A percentile compares a stretch with the other conserved stretches of the same genome.
phyloP scores from a whole-genome alignment of 1,140 invertebrate genomes.

The Bicyclus anynana region DNA sequence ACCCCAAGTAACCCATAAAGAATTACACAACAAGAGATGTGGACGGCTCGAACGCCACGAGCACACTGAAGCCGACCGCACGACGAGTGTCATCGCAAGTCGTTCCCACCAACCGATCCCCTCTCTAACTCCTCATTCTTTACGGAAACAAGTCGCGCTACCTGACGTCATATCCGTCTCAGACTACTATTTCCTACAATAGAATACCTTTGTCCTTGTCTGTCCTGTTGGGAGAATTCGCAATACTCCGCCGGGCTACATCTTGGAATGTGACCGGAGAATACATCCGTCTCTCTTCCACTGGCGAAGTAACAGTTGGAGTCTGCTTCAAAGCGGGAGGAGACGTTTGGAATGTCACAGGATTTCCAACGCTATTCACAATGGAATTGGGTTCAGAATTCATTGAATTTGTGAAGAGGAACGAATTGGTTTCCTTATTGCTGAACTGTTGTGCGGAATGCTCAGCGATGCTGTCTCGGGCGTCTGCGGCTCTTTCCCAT shows the following conservation, averaged over 20 bases:
- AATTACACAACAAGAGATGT: too few relatives aligned
- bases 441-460: slow-evolving; percentile 51
- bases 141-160: too few relatives aligned
- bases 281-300: slow-evolving; percentile 83
- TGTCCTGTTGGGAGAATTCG: slow-evolving; percentile 81
- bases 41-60: too few relatives aligned
- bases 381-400: slow-evolving; percentile 43
- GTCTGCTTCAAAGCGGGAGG: slow-evolving; percentile 37
- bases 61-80: too few relatives aligned
- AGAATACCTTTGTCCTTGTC: slow-evolving; percentile 56
- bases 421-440: slow-evolving; percentile 60
- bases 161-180: too few relatives aligned
- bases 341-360: slow-evolving; percentile 34
- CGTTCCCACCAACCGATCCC: too few relatives aligned
- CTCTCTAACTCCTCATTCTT: too few relatives aligned
- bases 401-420: slow-evolving; percentile 36
- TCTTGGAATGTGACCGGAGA: slow-evolving; percentile 92
- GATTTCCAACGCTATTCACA: slow-evolving; percentile 35
- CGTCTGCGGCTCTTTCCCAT: slow-evolving; percentile 62
- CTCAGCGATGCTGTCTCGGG: slow-evolving; percentile 63
- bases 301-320: slow-evolving; percentile 52
- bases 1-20: too few relatives aligned
- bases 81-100: too few relatives aligned
- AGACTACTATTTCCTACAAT: too few relatives aligned
- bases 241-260: slow-evolving; percentile 85